Evolutionary conservation across 2,888 invertebrate genomes (phyloP), one percentile per base, ranked within the genome.

Genomic region (Drosophila quinaria): DNA sequence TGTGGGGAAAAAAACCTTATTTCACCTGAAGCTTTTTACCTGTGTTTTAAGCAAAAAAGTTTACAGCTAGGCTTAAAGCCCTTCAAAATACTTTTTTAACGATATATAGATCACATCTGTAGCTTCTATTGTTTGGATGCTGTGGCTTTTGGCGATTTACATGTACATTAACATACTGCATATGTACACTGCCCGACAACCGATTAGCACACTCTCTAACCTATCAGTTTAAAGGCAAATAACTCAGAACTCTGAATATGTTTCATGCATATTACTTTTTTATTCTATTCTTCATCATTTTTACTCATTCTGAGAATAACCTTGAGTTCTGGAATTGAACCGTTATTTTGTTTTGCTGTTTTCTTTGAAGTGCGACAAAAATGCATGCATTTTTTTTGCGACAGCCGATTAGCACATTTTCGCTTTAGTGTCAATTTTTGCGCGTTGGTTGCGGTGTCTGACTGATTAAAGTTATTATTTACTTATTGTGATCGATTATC

Each of bases 311-410:
- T 37, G 25, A 51, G 37, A 37, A 51, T 37, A 35, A 2, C 11
- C 37, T 11, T 51, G 31, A 37, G 37, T 17, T 50, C 39, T 52
- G 39, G 15, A 58, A 58, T 22, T 46, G 46, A 15, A 56, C 29
- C 41, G 39, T 41, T 58, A 58, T 6, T 58, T 49, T 29, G 49
- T n/a, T 19, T 41, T 59, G 41, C 42, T 35, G 11, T 37, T 58
- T 58, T 47, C 39, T 58, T 58, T 4, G 58, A 47, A 58, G 35
- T 58, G 25, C 11, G 39, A 15, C 17, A 47, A 47, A 47, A 58
- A 47, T 37, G 22, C 50, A 19, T 49, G 41, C 17, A 25, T 31
- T 33, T 60, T 60, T 50, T 50, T 47, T 6, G 22, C 6, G 39
- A 47, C 46, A 58, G 58, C 49, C 39, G 58, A 39, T 29, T 47